These are phyloP conservation scores for Tricholaema leucomelas DNA, from an alignment of 2,113 vertebrate genomes.

Conservation along the genomic window DNA sequence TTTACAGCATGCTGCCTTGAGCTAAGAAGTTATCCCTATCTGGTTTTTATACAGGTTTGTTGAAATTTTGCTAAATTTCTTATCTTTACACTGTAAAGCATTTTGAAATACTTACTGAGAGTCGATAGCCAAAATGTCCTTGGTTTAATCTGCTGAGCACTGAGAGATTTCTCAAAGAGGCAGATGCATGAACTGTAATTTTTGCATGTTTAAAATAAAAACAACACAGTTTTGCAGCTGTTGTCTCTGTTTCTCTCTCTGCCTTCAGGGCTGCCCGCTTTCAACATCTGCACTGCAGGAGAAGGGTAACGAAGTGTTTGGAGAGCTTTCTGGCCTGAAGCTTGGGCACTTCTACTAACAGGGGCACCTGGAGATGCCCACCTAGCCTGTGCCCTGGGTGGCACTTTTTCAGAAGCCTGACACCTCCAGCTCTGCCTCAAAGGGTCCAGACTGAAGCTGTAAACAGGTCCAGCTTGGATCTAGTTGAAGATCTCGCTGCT, in stretches of 20 bases:
- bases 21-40: constrained; percentile 82
- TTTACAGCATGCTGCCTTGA: constrained; percentile 89
- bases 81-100: constrained; percentile 91
- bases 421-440: not conserved
- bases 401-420: not conserved
- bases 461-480: not conserved
- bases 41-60: constrained; percentile 93
- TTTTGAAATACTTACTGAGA: constrained; percentile 86
- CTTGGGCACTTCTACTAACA: not conserved
- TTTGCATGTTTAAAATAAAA: constrained; percentile 92
- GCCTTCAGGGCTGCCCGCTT: constrained; percentile 43
- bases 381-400: not conserved
- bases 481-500: not conserved
- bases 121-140: constrained; percentile 79
- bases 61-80: constrained; percentile 95
- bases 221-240: constrained; percentile 75
- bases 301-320: not conserved
- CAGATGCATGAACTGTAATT: constrained; percentile 92
- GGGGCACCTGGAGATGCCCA: not conserved
- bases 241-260: constrained; percentile 76
- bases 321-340: not conserved
- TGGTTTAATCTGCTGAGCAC: constrained; percentile 79
- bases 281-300: not conserved
- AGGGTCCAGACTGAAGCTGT: not conserved
- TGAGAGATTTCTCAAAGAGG: constrained; percentile 78